phyloP scores from a whole-genome alignment of 2,888 invertebrate species.

The Heterodera filipjevi region DNA sequence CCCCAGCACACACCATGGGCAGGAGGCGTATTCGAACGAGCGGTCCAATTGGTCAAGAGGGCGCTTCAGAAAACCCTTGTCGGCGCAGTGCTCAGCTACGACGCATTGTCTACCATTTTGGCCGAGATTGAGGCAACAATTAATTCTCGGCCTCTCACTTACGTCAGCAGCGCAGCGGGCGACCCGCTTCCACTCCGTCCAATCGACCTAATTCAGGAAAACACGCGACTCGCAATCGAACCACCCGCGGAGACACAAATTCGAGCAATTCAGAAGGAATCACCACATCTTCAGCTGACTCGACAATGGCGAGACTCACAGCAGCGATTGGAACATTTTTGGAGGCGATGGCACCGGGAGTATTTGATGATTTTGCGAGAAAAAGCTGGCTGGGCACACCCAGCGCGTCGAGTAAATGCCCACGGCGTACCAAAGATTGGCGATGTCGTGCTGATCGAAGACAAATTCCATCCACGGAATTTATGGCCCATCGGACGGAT shows the following conservation, averaged over 20 bases:
- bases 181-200: constrained; percentile 14
- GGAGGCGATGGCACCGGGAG: constrained; percentile 10
- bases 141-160: constrained; percentile 28
- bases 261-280: background rate
- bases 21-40: constrained; percentile 25
- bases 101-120: constrained; percentile 16
- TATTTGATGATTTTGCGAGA: background rate
- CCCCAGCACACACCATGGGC: constrained; percentile 18
- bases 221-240: background rate
- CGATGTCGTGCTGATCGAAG: constrained; percentile 11
- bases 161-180: background rate
- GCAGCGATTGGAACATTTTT: background rate
- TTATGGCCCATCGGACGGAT: constrained; percentile 3
- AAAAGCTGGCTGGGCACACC: background rate
- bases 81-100: background rate
- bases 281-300: background rate
- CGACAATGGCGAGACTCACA: background rate
- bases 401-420: background rate
- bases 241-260: background rate
- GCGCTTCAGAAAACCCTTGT: background rate
- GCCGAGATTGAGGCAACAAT: constrained; percentile 27
- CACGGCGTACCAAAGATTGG: background rate
- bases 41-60: constrained; percentile 18
- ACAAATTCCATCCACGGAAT: background rate
- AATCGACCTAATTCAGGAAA: constrained; percentile 18